Evolutionary conservation across 1,140 invertebrate genomes (phyloP), one percentile per base, ranked within the genome.

Genomic region (Trypoxylus dichotomus): DNA sequence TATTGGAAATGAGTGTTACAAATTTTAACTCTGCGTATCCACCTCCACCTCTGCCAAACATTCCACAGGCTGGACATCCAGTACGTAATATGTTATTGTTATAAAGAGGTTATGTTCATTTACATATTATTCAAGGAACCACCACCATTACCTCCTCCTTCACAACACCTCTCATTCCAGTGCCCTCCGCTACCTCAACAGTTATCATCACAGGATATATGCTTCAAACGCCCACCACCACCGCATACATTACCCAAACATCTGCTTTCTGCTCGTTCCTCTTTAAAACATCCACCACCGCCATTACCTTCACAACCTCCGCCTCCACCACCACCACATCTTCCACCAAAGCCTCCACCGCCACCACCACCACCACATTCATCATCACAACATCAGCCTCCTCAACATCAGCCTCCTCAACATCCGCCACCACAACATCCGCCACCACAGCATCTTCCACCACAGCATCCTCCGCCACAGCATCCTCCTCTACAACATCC

Each of bases 31-130:
- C 3, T 32, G 41, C n/a, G 2, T 68, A 68, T 68, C 60, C 60
- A 15, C 60, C 60, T 68, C 60, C 60, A 27, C 24, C 60, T 6
- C 21, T 68, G 13, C 60, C 60, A 8, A 68, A 7, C 24, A 68
- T 68, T 68, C 27, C 60, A 68, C 21, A 2, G 13, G 2, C 8
- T 27, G 60, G 21, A 27, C 24, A 11, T 68, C 21, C 60, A 1
- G 60, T 68, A 68, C 13, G 60, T 54, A n/a, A 19, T 43, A 11
- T 43, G 15, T 54, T 54, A 19, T 19, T 6, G 1, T 19, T 19
- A 1, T 6, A n/a, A n/a, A n/a, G 19, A 71, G 63, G 63, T 71
- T 71, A 71, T 71, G 63, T 71, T 71, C 24, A 25, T 71, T 71
- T 71, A 24, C 27, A 8, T 71, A 29, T 71, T 29, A 29, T 71